phyloP scores from a whole-genome alignment of 2,888 invertebrate genomes.

The Eumerus sabulonum region DNA sequence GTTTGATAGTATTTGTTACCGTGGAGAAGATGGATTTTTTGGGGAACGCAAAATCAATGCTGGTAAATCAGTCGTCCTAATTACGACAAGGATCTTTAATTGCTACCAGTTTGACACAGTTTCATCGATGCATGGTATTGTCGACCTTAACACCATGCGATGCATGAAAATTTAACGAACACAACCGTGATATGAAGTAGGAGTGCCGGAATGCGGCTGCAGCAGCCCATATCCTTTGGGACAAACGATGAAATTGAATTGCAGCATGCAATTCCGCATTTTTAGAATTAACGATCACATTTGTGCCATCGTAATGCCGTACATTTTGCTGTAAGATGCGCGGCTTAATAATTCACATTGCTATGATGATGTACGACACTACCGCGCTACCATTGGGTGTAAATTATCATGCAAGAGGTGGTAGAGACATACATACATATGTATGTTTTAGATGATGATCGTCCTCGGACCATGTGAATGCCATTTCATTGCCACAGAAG shows the following conservation, averaged over 20 bases:
- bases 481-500: not conserved
- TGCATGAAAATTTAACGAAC: conserved; percentile 66
- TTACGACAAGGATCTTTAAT: conserved; percentile 16
- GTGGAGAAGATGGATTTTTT: conserved; percentile 20
- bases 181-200: conserved; percentile 41
- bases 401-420: too few relatives aligned
- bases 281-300: conserved; percentile 32
- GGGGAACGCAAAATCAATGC: too few relatives aligned
- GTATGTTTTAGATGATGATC: too few relatives aligned
- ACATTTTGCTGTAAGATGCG: too few relatives aligned
- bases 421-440: too few relatives aligned
- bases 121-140: conserved; percentile 18
- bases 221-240: conserved; percentile 27
- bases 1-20: conserved; percentile 36
- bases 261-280: conserved; percentile 19
- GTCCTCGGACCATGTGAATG: too few relatives aligned
- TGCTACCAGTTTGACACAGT: conserved; percentile 41
- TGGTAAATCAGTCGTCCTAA: conserved; percentile 29
- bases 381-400: too few relatives aligned
- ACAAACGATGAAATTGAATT: conserved; percentile 38
- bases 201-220: not conserved
- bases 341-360: too few relatives aligned
- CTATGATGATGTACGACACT: too few relatives aligned
- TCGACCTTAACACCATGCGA: conserved; percentile 47
- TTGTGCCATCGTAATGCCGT: conserved; percentile 8